Evolutionary conservation across 2,113 vertebrate genomes (phyloP).

Genomic region (Progne subis): DNA sequence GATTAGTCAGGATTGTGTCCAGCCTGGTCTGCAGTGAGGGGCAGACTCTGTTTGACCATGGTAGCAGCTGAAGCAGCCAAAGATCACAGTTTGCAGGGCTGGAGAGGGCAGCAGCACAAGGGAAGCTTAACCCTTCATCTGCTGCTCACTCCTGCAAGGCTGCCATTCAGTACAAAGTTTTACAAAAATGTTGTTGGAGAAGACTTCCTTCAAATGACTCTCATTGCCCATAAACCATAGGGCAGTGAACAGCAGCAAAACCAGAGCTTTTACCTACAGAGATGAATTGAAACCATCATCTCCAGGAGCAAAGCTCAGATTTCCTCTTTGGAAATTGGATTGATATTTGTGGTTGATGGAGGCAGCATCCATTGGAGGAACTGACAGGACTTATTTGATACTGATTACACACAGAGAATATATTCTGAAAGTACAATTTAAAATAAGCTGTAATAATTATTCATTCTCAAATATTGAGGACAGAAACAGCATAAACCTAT

Average conservation of each 20-base stretch:
- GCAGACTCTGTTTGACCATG: neutral
- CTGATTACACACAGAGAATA: neutral
- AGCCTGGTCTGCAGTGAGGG: neutral
- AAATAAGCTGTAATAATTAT: neutral
- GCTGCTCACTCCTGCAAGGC: neutral
- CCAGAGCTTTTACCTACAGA: neutral
- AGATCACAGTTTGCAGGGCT: neutral
- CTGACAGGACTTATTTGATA: neutral
- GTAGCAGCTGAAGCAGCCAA: neutral
- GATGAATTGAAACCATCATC: neutral
- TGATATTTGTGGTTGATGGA: neutral
- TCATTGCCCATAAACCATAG: neutral
- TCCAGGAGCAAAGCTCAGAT: neutral
- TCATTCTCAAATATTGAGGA: neutral
- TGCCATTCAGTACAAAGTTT: neutral
- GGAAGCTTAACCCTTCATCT: conserved; percentile 11
- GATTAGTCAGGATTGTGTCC: conserved; percentile 1
- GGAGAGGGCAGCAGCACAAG: neutral
- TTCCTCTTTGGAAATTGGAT: neutral
- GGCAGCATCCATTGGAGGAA: neutral
- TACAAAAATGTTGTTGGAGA: neutral
- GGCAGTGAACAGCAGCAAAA: neutral
- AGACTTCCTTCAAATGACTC: neutral
- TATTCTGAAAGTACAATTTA: neutral
- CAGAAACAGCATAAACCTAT: neutral